A percentile compares a stretch with the other conserved stretches of the same genome.
Evolutionary conservation across 2,113 vertebrate species (phyloP).

Genomic region (Petroica traversi): DNA sequence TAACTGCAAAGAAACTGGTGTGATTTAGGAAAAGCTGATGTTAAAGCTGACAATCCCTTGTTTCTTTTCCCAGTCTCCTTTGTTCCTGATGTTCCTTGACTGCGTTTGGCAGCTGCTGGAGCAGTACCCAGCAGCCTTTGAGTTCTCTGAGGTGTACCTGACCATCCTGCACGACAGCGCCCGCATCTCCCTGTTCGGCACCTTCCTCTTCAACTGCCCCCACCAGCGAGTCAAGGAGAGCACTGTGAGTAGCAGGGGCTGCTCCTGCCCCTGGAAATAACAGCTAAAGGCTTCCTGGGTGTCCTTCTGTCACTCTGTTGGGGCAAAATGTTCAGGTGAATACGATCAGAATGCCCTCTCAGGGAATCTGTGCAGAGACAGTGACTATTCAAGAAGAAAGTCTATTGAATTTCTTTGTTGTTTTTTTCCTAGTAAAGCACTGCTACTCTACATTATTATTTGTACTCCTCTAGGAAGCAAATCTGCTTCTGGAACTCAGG

Average conservation of each 20-base stretch:
- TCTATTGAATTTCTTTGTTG: background rate
- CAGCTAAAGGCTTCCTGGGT: background rate
- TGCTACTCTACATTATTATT: background rate
- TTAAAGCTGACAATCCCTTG: background rate
- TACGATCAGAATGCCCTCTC: background rate
- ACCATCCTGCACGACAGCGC: conserved; percentile 89
- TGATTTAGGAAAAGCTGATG: background rate
- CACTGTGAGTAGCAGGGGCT: conserved; percentile 74
- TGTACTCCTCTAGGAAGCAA: background rate
- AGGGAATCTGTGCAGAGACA: background rate
- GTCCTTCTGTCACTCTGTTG: background rate
- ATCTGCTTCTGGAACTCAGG: background rate
- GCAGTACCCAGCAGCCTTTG: conserved; percentile 92
- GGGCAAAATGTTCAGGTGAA: background rate
- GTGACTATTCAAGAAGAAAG: background rate
- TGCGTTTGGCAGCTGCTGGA: conserved; percentile 95
- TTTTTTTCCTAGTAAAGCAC: background rate
- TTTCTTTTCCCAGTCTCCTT: conserved; percentile 79
- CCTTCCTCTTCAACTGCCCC: conserved; percentile 94
- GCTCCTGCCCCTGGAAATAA: background rate
- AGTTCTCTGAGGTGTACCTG: conserved; percentile 94
- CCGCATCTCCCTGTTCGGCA: conserved; percentile 90
- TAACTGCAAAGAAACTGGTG: background rate
- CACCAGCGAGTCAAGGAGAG: conserved; percentile 88
- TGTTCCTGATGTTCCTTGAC: conserved; percentile 95